phyloP scores from a whole-genome alignment of 2,797 vertebrate genomes.

The Alouatta caraya region DNA sequence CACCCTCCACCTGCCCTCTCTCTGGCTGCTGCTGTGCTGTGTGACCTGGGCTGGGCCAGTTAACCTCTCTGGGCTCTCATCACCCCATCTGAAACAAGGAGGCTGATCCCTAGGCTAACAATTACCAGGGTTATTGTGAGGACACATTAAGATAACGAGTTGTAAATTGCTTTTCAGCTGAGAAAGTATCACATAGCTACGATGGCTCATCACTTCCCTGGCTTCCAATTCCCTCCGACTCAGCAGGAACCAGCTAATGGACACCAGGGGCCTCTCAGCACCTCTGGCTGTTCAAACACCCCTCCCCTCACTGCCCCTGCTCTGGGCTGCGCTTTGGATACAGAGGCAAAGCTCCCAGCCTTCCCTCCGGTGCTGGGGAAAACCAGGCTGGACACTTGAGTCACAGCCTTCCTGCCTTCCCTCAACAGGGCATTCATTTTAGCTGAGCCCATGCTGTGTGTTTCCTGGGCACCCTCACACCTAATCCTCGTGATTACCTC shows the following conservation, averaged over 20 bases:
- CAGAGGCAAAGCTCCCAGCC: neutral
- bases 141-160: conserved; percentile 25
- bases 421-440: neutral
- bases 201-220: neutral
- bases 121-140: conserved; percentile 51
- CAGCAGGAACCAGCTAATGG: conserved; percentile 36
- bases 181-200: conserved; percentile 31
- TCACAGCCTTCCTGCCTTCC: neutral
- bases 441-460: neutral
- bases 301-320: neutral
- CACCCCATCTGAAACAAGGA: neutral
- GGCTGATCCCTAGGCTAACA: neutral
- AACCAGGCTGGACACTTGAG: neutral
- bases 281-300: neutral
- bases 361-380: rapidly evolving
- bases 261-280: conserved; percentile 29
- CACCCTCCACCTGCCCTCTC: neutral
- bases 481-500: neutral
- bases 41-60: neutral
- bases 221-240: neutral
- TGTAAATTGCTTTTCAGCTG: conserved; percentile 43
- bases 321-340: neutral
- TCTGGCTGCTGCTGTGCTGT: neutral
- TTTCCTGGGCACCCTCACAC: neutral
- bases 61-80: neutral